phyloP scores from a whole-genome alignment of 2,113 vertebrate genomes.

The Picathartes gymnocephalus region DNA sequence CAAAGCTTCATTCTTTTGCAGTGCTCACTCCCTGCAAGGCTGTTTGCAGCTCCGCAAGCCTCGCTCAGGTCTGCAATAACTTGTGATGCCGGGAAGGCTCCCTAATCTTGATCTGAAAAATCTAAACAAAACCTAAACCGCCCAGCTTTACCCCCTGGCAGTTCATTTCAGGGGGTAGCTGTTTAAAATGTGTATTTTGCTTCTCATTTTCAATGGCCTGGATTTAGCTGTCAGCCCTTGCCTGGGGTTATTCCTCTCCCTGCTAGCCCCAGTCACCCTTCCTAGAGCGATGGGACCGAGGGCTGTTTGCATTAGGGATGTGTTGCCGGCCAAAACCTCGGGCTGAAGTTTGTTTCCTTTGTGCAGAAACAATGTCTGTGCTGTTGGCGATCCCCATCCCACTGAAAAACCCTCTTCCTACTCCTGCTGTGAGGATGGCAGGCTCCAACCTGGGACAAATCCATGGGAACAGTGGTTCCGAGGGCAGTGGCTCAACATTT shows the following conservation, averaged over 20 bases:
- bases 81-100: neutral
- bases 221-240: neutral
- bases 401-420: neutral
- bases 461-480: neutral
- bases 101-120: neutral
- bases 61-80: neutral
- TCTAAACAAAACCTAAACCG: fast-evolving
- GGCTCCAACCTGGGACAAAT: neutral
- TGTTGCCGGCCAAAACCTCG: neutral
- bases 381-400: neutral
- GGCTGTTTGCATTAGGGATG: neutral
- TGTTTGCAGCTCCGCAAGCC: neutral
- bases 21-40: neutral
- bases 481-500: neutral
- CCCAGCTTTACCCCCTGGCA: neutral
- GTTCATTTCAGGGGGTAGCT: neutral
- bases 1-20: neutral
- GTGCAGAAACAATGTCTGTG: neutral
- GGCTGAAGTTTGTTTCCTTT: neutral
- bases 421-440: slow-evolving; percentile 32
- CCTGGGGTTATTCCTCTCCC: neutral
- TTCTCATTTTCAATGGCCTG: neutral
- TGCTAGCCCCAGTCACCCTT: neutral
- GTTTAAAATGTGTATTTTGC: neutral
- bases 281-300: neutral